These are phyloP conservation scores for Lamproptera curius DNA, from an alignment of 2,888 invertebrate genomes.

Conservation along the genomic window DNA sequence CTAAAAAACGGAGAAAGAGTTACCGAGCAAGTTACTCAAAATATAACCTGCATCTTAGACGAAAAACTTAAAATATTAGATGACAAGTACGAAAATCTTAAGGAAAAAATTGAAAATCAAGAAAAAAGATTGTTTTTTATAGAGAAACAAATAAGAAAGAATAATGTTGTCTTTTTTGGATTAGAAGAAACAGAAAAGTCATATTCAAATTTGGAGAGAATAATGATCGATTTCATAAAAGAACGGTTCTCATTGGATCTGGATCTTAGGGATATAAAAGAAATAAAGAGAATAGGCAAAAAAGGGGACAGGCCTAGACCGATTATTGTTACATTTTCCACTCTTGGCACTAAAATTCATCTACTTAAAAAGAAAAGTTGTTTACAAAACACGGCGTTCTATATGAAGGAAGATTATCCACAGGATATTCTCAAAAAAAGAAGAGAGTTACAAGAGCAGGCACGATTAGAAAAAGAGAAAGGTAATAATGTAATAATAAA, in stretches of 20 bases:
- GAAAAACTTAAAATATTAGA: conserved; percentile 2
- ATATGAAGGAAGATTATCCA: conserved; percentile 26
- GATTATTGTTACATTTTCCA: conserved; percentile 15
- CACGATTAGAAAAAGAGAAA: conserved; percentile 24
- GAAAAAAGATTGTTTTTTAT: not conserved
- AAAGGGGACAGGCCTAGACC: conserved; percentile 14
- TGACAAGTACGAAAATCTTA: conserved; percentile 1
- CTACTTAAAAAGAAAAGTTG: conserved; percentile 19
- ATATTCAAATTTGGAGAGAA: conserved; percentile 9
- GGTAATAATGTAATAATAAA: conserved; percentile 26
- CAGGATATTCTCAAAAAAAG: conserved; percentile 26
- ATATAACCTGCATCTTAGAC: conserved; percentile 1
- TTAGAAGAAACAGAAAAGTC: conserved; percentile 16
- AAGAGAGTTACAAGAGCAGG: conserved; percentile 25
- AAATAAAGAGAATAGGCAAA: conserved; percentile 21
- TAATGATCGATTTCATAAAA: conserved; percentile 6
- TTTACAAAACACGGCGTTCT: conserved; percentile 18
- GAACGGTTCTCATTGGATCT: conserved; percentile 12
- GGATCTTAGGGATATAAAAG: conserved; percentile 21
- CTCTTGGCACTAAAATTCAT: conserved; percentile 19
- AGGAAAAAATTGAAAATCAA: not conserved
- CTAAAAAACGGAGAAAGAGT: not conserved
- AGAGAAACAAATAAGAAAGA: conserved; percentile 9
- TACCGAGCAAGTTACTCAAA: conserved; percentile 5
- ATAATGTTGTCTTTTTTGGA: conserved; percentile 20